Evolutionary conservation across 2,113 vertebrate genomes (phyloP).

Genomic region (Chrysochloris asiatica): DNA sequence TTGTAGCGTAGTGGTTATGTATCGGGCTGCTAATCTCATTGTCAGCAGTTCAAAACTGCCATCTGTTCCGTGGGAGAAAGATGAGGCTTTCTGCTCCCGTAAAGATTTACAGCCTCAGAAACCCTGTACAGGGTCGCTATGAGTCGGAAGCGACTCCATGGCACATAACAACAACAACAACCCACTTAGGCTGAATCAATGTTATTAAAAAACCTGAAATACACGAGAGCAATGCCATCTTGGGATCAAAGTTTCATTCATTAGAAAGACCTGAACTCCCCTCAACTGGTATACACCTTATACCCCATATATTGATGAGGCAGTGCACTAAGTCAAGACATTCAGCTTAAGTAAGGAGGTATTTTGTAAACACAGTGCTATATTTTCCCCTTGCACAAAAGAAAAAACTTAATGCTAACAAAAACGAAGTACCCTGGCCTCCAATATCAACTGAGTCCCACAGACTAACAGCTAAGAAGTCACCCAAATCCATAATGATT

Average conservation of each 20-base stretch:
- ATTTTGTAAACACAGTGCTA: background rate
- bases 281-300: slow-evolving; percentile 21
- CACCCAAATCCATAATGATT: slow-evolving; percentile 27
- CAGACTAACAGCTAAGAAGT: slow-evolving; percentile 24
- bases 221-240: background rate
- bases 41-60: no score
- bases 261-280: slow-evolving; percentile 47
- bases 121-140: no score
- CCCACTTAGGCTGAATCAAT: slow-evolving; percentile 5
- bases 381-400: slow-evolving; percentile 1
- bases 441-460: background rate
- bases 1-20: no score
- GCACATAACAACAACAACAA: no score
- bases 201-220: slow-evolving; percentile 35
- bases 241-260: slow-evolving; percentile 44
- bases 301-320: slow-evolving; percentile 31
- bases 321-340: slow-evolving; percentile 31
- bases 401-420: background rate
- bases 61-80: no score
- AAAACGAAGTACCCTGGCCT: background rate
- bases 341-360: background rate
- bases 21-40: no score
- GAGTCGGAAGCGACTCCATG: no score
- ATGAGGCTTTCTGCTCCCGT: no score
- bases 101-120: no score